Base-by-base conservation (phyloP, 2,797 vertebrate species). In the Champsocephalus esox region DNA sequence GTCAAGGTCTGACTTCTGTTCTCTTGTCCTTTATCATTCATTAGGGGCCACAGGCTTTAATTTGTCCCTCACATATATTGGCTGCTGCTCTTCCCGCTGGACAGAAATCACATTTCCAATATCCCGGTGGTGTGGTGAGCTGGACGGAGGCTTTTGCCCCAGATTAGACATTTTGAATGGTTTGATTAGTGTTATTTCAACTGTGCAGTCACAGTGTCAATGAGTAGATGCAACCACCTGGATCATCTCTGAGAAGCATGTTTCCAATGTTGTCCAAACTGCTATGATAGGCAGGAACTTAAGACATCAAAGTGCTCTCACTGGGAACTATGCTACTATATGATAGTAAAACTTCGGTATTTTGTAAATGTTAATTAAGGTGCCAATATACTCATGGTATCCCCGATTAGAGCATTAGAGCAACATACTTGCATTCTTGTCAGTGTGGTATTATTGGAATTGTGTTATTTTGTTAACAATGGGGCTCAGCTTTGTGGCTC, bases 21-120 rank as follows among this genome's bases (percentile, higher is more conserved):
- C 50, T 68, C 55, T 12, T 71, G 46, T 51, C 68, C 55, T 46
- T 61, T 72, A 58, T 74, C 43, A 41, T 73, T 86, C 82, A 85
- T 88, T 87, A 83, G 49, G 65, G 67, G 34, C 69, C 79, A 79
- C 75, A 79, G 74, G 88, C 73, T 72, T 67, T 83, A 85, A 87
- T 92, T 83, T 78, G 70, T 80, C 77, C 8, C 48, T 62, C 79
- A 66, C 65, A 82, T 92, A 70, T 82, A 90, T 88, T 66, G 75
- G 64, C 67, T 49, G 49, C 73, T 32, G 14, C 73, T 75, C 49
- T 58, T 73, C 79, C 68, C 65, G 73, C 78, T 16, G 55, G 67
- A 87, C 77, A 70, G 58, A 64, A 38, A 85, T 81, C 71, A 63
- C 77, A 74, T 89, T 72, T 55, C 73, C 77, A 73, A 60, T 57